phyloP scores from a whole-genome alignment of 2,888 invertebrate genomes.

The Ommatoiulus sabulosus region DNA sequence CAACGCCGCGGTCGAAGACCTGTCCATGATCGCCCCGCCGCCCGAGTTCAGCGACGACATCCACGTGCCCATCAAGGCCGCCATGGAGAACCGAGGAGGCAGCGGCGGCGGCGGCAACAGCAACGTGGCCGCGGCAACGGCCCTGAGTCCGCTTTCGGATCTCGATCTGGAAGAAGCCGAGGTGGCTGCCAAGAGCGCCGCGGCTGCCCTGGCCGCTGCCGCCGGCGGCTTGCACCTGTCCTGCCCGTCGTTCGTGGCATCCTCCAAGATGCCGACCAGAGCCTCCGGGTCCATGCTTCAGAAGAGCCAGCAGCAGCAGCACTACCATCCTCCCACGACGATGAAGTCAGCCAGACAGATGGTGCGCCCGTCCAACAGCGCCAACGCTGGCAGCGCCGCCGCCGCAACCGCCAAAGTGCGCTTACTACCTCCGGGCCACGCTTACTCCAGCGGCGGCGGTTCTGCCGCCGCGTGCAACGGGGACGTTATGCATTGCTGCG shows the following conservation, averaged over 20 bases:
- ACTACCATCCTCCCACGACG: conserved; percentile 56
- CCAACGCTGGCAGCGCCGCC: background rate
- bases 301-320: conserved; percentile 34
- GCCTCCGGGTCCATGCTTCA: background rate
- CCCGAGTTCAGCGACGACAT: conserved; percentile 87
- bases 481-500: background rate
- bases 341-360: conserved; percentile 46
- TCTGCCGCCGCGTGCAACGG: conserved; percentile 18
- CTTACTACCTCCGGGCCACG: conserved; percentile 57
- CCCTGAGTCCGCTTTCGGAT: conserved; percentile 56
- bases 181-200: conserved; percentile 57
- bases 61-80: conserved; percentile 58
- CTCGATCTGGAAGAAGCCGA: conserved; percentile 56
- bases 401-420: conserved; percentile 55
- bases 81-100: conserved; percentile 44
- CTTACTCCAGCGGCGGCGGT: background rate
- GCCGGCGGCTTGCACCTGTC: conserved; percentile 59
- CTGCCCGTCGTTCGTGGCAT: conserved; percentile 55
- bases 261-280: background rate
- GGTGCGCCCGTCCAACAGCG: conserved; percentile 50
- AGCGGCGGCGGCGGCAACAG: background rate
- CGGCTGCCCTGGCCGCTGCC: conserved; percentile 57
- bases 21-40: conserved; percentile 78
- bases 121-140: background rate
- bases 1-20: conserved; percentile 58